Evolutionary conservation across 1,140 invertebrate species (phyloP).

Genomic region (Eriosoma lanigerum): DNA sequence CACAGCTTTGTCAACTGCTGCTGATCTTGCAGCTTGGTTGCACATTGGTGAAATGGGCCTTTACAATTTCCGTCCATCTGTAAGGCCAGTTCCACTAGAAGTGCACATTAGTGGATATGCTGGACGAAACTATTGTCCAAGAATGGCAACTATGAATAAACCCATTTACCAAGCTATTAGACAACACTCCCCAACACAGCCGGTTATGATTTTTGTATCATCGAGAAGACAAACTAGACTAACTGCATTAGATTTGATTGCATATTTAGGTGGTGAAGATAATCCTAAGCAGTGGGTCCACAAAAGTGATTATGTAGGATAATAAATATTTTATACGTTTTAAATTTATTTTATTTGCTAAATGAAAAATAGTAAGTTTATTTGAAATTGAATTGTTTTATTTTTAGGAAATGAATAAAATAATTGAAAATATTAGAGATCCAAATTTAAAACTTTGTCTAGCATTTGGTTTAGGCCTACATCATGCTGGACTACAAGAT

Average conservation of each 20-base stretch:
- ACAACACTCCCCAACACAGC: slow-evolving; percentile 86
- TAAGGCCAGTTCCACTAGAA: slow-evolving; percentile 94
- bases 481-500: slow-evolving; percentile 95
- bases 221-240: slow-evolving; percentile 95
- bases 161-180: slow-evolving; percentile 96
- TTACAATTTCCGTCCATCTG: slow-evolving; percentile 97
- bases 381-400: slow-evolving; percentile 6
- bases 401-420: slow-evolving; percentile 71
- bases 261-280: slow-evolving; percentile 85
- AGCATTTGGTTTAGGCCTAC: slow-evolving; percentile 96
- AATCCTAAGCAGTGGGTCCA: slow-evolving; percentile 95
- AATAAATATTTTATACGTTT: not conserved
- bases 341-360: slow-evolving; percentile 5
- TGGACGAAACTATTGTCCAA: slow-evolving; percentile 97
- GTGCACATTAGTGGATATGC: slow-evolving; percentile 92
- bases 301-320: slow-evolving; percentile 70
- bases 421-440: slow-evolving; percentile 79
- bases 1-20: slow-evolving; percentile 95
- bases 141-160: slow-evolving; percentile 99
- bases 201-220: slow-evolving; percentile 94
- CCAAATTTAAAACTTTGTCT: slow-evolving; percentile 90
- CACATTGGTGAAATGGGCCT: slow-evolving; percentile 87
- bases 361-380: no score
- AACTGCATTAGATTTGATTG: slow-evolving; percentile 94
- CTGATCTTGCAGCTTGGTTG: slow-evolving; percentile 95